Percentiles rank a stretch among this genome's conserved stretches.
Evolutionary conservation across 2,888 invertebrate genomes (phyloP).

Genomic region (Hesperia comma): DNA sequence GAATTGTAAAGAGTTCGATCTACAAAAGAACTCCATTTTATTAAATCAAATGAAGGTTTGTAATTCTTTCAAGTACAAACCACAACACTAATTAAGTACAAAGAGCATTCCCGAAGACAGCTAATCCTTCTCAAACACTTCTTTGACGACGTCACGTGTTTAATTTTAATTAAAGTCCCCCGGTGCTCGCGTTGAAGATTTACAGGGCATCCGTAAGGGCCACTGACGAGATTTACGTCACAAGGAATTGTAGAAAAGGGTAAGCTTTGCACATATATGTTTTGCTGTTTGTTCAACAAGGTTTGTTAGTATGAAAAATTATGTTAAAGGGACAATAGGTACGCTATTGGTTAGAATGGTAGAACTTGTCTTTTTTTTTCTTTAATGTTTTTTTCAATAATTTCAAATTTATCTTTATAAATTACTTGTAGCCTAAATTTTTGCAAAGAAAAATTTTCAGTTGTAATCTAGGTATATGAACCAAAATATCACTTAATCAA

Average conservation of each 20-base stretch:
- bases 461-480: no score
- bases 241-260: slow-evolving; percentile 6
- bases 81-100: slow-evolving; percentile 19
- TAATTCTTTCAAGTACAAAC: background rate
- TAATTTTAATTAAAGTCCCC: slow-evolving; percentile 56
- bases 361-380: no score
- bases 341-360: no score
- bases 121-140: slow-evolving; percentile 32
- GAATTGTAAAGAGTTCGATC: no score
- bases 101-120: slow-evolving; percentile 25
- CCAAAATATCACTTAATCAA: no score
- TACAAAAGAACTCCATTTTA: background rate
- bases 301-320: background rate
- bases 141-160: slow-evolving; percentile 39
- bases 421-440: no score
- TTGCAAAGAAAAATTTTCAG: no score
- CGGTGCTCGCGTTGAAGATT: slow-evolving; percentile 13
- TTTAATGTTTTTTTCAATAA: no score
- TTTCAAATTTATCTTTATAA: no score
- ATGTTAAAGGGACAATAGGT: background rate
- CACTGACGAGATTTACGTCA: slow-evolving; percentile 9
- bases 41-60: background rate
- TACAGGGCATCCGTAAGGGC: background rate
- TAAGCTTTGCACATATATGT: background rate
- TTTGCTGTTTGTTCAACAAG: background rate